Base-by-base conservation (phyloP, 2,113 vertebrate genomes). In the Malurus cyaneus region DNA sequence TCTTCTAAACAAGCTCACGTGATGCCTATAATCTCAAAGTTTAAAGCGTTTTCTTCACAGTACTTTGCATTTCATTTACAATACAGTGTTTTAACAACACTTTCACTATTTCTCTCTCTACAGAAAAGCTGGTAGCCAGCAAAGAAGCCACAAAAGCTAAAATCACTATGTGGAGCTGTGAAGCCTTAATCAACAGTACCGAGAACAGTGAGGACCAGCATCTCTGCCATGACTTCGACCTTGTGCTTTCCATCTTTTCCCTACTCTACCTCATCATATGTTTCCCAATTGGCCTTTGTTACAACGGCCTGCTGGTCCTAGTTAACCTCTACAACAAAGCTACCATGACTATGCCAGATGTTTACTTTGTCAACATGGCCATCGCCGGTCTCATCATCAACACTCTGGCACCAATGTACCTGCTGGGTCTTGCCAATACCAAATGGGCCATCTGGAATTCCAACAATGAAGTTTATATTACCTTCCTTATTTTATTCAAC, bases 291-390 rank as follows among this genome's bases (percentile, higher is more conserved):
- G 98, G 99, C 71, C 97, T 99, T 53, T 99, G 98, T 96, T 99
- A 99, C 97, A 99, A 99, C 3, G 96, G 97, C 53, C 97, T 99
- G 96, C 97, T 99, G 97, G 98, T 99, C 36, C 98, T 98, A 53
- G 99, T 98, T 71, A 99, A 99, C 96, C 98, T 99, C 79, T 98
- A 98, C 78, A 99, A 99, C 98, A 99, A 98, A 95, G 97, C 98
- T 39, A 98, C 98, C 49, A 99, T 99, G 99, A 99, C 99, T 47
- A 99, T 99, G 99, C 99, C 99, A 0, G 99, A 99, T 1, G 99
- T 99, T 76, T 99, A 99, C 93, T 99, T 99, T 3, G 99, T 99
- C 92, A 99, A 99, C 97, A 99, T 99, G 54, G 99, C 99, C 13
- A 98, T 99, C 1, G 99, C 99, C 0, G 99, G 99, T 21, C 98